These are phyloP conservation scores for Drosophila kambysellisi DNA, from an alignment of 2,888 invertebrate species.

Conservation along the genomic window DNA sequence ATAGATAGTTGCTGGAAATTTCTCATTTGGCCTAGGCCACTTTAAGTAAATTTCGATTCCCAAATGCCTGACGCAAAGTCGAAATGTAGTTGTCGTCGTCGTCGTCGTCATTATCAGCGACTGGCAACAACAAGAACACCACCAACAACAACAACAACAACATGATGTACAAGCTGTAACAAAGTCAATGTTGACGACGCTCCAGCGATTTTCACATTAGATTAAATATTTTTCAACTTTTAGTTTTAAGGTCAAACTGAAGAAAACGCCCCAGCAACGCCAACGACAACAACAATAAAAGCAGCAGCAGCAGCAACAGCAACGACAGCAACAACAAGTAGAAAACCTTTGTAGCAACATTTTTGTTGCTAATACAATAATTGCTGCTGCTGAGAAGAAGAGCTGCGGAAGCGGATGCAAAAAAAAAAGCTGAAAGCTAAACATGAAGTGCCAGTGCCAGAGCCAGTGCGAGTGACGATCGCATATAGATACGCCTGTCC, in stretches of 20 bases:
- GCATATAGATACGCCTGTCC: slow-evolving; percentile 70
- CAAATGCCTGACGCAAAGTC: slow-evolving; percentile 28
- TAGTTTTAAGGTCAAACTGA: slow-evolving; percentile 76
- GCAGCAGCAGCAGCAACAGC: not conserved
- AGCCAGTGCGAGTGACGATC: slow-evolving; percentile 74
- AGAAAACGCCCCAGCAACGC: slow-evolving; percentile 49
- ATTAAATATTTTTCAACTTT: slow-evolving; percentile 74
- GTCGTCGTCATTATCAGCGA: slow-evolving; percentile 49
- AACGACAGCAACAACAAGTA: not conserved
- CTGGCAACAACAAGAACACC: slow-evolving; percentile 35
- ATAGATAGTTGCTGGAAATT: slow-evolving; percentile 18
- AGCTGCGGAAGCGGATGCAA: slow-evolving; percentile 77
- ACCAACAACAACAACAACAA: slow-evolving; percentile 8
- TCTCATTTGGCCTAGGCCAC: slow-evolving; percentile 30
- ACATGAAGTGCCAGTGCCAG: slow-evolving; percentile 73
- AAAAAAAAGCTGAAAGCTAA: slow-evolving; percentile 73
- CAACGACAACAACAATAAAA: slow-evolving; percentile 13
- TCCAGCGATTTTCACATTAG: slow-evolving; percentile 79
- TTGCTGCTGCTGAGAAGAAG: slow-evolving; percentile 55
- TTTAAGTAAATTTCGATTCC: slow-evolving; percentile 33
- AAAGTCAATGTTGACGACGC: slow-evolving; percentile 73
- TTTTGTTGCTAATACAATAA: slow-evolving; percentile 76
- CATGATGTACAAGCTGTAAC: slow-evolving; percentile 44
- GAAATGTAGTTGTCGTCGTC: slow-evolving; percentile 28
- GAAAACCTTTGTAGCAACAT: slow-evolving; percentile 52